Percentiles rank a stretch among this genome's conserved stretches.
These are phyloP conservation scores for Eubasilissa regina DNA, from an alignment of 1,140 invertebrate species.

Conservation along the genomic window DNA sequence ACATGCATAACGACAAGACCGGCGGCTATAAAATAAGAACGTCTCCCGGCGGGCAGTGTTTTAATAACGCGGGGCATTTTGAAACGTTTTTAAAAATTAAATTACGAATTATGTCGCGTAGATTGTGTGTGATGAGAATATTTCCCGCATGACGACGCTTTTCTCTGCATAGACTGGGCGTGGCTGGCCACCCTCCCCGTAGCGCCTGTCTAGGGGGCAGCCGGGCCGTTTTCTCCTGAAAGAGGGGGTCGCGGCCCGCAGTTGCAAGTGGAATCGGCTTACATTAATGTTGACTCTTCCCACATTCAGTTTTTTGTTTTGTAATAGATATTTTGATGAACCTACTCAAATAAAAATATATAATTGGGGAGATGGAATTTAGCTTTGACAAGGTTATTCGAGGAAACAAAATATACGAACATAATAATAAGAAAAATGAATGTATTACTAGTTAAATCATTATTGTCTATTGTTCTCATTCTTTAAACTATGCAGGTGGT, in stretches of 20 bases:
- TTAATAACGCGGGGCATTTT: too few species aligned
- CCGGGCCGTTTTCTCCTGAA: not conserved
- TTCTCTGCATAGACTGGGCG: slow-evolving; percentile 22
- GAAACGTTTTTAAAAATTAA: too few species aligned
- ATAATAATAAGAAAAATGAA: not conserved
- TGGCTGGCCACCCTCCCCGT: not conserved
- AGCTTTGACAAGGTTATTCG: not conserved
- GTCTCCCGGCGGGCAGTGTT: too few species aligned
- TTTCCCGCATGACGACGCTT: slow-evolving; percentile 27
- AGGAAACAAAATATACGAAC: not conserved
- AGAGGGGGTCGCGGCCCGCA: not conserved
- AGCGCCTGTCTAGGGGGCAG: not conserved
- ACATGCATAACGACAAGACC: too few species aligned
- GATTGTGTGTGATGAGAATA: not conserved
- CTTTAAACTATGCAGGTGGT: too few species aligned
- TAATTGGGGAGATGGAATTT: not conserved
- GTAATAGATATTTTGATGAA: not conserved
- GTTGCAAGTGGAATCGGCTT: too few species aligned
- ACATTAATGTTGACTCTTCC: too few species aligned
- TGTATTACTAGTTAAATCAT: too few species aligned
- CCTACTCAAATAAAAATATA: not conserved
- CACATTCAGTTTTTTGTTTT: too few species aligned
- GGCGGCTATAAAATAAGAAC: too few species aligned
- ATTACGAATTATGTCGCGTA: too few species aligned
- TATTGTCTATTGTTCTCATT: too few species aligned